phyloP scores from a whole-genome alignment of 2,888 invertebrate species.

The Hoplodrina ambigua region DNA sequence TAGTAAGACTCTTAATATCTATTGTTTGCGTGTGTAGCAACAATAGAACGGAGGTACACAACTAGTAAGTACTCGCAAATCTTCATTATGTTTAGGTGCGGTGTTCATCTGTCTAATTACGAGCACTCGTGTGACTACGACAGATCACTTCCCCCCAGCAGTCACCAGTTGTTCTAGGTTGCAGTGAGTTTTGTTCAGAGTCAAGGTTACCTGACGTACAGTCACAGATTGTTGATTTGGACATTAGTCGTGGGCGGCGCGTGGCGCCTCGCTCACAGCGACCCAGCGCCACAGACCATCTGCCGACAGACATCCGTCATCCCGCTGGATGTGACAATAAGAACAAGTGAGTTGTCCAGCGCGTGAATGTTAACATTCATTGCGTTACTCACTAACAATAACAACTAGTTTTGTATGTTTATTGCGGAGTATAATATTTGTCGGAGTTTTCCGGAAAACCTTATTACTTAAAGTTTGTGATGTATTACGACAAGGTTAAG shows the following conservation, averaged over 20 bases:
- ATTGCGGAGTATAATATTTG: background rate
- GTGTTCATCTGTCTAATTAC: no score
- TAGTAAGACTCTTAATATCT: conserved; percentile 4
- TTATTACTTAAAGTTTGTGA: conserved; percentile 23
- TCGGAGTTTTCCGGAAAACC: conserved; percentile 1
- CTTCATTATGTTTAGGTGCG: background rate
- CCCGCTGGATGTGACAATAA: conserved; percentile 6
- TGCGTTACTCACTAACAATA: conserved; percentile 22
- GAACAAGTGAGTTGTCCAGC: conserved; percentile 12
- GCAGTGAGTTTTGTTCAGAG: no score
- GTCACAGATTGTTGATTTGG: no score
- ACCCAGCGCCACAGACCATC: no score
- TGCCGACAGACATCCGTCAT: conserved; percentile 18
- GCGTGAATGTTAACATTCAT: conserved; percentile 27
- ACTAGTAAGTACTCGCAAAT: background rate
- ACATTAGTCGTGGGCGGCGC: no score
- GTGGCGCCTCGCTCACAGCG: no score
- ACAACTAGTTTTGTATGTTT: conserved; percentile 13
- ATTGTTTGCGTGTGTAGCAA: conserved; percentile 10
- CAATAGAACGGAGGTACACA: background rate
- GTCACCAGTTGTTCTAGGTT: no score
- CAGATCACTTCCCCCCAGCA: no score
- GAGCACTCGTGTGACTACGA: no score
- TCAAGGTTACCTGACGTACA: no score
- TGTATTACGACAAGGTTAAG: background rate